phyloP scores from a whole-genome alignment of 2,888 invertebrate species.

The Papilio gigon region DNA sequence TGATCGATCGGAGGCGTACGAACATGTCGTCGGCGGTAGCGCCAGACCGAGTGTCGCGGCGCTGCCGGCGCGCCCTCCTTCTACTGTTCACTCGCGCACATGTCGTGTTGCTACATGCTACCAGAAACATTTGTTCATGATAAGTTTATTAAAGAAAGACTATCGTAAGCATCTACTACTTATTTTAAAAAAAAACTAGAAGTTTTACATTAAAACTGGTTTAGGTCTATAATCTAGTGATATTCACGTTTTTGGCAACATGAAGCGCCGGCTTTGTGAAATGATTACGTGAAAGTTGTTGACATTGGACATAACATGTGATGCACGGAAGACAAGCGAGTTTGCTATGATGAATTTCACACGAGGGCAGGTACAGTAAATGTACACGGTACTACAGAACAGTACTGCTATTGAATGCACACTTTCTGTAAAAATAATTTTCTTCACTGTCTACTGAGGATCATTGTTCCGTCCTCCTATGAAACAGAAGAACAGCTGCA shows the following conservation, averaged over 20 bases:
- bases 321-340: background rate
- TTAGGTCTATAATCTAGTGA: too few species aligned
- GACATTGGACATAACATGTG: conserved; percentile 29
- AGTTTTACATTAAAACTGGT: too few species aligned
- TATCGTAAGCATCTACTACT: too few species aligned
- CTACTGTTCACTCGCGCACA: conserved; percentile 47
- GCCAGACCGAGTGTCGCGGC: conserved; percentile 69
- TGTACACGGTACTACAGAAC: too few species aligned
- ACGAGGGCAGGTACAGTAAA: background rate
- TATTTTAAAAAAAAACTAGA: too few species aligned
- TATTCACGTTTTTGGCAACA: background rate
- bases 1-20: conserved; percentile 43
- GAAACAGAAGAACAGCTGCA: conserved; percentile 46
- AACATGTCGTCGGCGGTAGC: conserved; percentile 51
- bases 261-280: too few species aligned
- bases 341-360: background rate
- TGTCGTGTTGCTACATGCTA: conserved; percentile 8
- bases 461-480: background rate
- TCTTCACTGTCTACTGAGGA: too few species aligned
- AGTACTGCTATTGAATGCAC: too few species aligned
- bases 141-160: too few species aligned
- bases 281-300: conserved; percentile 31
- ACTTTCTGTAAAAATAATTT: too few species aligned
- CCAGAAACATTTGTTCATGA: too few species aligned
- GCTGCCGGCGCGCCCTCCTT: conserved; percentile 57